Evolutionary conservation across 37 sponge, comb jelly and placozoan genomes (phyloP), one percentile per base, ranked within the genome.

Genomic region (Mnemiopsis leidyi): DNA sequence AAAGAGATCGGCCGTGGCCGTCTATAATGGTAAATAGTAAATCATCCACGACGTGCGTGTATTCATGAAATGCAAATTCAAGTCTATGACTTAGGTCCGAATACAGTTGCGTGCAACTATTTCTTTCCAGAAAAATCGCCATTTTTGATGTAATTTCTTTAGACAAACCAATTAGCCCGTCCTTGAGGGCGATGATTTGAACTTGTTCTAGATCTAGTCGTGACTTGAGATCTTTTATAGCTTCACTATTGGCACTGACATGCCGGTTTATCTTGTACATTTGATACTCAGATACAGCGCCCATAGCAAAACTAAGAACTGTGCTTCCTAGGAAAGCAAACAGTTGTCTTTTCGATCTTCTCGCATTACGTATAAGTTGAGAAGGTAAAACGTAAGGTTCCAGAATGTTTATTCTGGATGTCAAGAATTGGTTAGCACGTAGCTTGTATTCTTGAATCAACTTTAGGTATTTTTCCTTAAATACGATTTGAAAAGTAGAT

Each of bases 211-310:
- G 16, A 3, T 71, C 29, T 5, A 71, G 23, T 71, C 26, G 73
- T 23, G 25, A 29, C 23, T 30, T 25, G 26, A 71, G 23, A 23
- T n/a, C n/a, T n/a, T n/a, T n/a, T n/a, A n/a, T n/a, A n/a, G n/a
- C n/a, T n/a, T n/a, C n/a, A n/a, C n/a, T n/a, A n/a, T n/a, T n/a
- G n/a, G n/a, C n/a, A n/a, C n/a, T n/a, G n/a, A n/a, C n/a, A n/a
- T n/a, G n/a, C n/a, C n/a, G n/a, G n/a, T n/a, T n/a, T n/a, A n/a
- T n/a, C n/a, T n/a, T n/a, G n/a, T n/a, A n/a, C n/a, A n/a, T n/a
- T n/a, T n/a, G n/a, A n/a, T n/a, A 71, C 26, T 71, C 73, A 30
- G 73, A 71, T n/a, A 71, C 73, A 30, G 73, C 73, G 23, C 73
- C 73, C 26, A 71, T 25, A 30, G 73, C 73, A 5, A 71, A 30